Conservation (phyloP, 2,888 invertebrate genomes). For the Drosophila subquinaria region DNA sequence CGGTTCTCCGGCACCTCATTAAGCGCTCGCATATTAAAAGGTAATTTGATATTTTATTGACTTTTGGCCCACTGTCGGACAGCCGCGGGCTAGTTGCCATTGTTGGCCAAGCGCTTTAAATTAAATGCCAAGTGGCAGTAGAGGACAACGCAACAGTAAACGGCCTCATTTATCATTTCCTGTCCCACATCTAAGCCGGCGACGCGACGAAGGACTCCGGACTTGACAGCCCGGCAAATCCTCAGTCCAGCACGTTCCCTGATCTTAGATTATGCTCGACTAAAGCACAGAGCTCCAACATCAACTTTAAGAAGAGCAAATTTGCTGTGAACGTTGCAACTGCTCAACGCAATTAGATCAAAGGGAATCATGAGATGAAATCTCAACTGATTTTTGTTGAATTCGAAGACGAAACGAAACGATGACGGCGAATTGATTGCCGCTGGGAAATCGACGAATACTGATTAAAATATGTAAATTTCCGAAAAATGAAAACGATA, state of each 20-base stretch:
- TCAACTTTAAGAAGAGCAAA: slow-evolving; percentile 32
- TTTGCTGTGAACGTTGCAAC: slow-evolving; percentile 6
- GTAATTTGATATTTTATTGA: slow-evolving; percentile 70
- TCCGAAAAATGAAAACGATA: slow-evolving; percentile 26
- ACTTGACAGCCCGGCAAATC: slow-evolving; percentile 30
- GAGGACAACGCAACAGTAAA: slow-evolving; percentile 40
- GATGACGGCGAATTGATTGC: slow-evolving; percentile 55
- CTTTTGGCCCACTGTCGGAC: slow-evolving; percentile 11
- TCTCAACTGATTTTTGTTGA: slow-evolving; percentile 37
- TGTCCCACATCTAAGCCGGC: slow-evolving; percentile 46
- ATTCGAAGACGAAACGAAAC: slow-evolving; percentile 16
- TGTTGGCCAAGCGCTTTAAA: slow-evolving; percentile 41
- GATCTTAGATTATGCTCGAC: background rate
- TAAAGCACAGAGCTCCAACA: background rate
- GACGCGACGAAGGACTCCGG: slow-evolving; percentile 47
- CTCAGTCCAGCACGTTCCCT: slow-evolving; percentile 17
- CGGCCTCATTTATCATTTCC: slow-evolving; percentile 67
- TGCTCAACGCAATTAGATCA: slow-evolving; percentile 40
- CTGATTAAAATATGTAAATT: slow-evolving; percentile 76
- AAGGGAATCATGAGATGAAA: slow-evolving; percentile 33
- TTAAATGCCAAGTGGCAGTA: slow-evolving; percentile 27
- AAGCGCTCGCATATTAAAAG: slow-evolving; percentile 51
- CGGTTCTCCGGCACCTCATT: slow-evolving; percentile 54
- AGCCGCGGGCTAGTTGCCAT: background rate
- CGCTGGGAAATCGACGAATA: slow-evolving; percentile 65